Percentiles rank a stretch among this genome's conserved stretches.
Evolutionary conservation across 2,888 invertebrate genomes (phyloP).

Genomic region (Tetragnatha montana): DNA sequence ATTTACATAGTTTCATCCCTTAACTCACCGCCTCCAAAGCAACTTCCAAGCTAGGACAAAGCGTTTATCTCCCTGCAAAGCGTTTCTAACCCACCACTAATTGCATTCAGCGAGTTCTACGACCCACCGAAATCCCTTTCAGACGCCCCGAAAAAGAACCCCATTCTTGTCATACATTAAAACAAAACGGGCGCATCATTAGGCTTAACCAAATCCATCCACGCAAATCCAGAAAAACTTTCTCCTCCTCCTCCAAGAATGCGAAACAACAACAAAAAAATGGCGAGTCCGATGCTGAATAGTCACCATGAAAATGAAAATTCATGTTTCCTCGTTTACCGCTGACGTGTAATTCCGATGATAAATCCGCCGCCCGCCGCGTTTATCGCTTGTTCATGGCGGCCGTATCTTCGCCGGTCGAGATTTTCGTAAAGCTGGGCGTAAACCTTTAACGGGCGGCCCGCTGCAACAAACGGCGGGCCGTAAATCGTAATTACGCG

Average conservation of each 20-base stretch:
- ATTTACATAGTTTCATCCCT: no score
- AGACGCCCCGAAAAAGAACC: background rate
- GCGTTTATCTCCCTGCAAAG: no score
- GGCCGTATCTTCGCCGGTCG: slow-evolving; percentile 36
- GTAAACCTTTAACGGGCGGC: slow-evolving; percentile 57
- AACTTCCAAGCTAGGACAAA: no score
- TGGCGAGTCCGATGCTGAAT: slow-evolving; percentile 1
- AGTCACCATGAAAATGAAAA: slow-evolving; percentile 60
- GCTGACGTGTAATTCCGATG: slow-evolving; percentile 61
- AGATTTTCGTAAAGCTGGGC: slow-evolving; percentile 58
- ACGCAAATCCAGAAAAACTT: slow-evolving; percentile 12
- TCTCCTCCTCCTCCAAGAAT: background rate
- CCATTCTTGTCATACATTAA: background rate
- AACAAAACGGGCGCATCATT: slow-evolving; percentile 9
- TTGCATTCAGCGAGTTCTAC: background rate
- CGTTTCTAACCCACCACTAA: background rate
- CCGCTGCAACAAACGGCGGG: slow-evolving; percentile 49
- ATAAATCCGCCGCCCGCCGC: slow-evolving; percentile 51
- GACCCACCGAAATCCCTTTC: background rate
- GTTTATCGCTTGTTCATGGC: slow-evolving; percentile 64
- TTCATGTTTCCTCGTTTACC: slow-evolving; percentile 61
- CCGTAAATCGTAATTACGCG: slow-evolving; percentile 65
- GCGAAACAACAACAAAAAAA: slow-evolving; percentile 10
- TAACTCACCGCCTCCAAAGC: no score
- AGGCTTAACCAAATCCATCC: slow-evolving; percentile 9